These are phyloP conservation scores for Ochropleura leucogaster DNA, from an alignment of 2,888 invertebrate species.

Conservation along the genomic window DNA sequence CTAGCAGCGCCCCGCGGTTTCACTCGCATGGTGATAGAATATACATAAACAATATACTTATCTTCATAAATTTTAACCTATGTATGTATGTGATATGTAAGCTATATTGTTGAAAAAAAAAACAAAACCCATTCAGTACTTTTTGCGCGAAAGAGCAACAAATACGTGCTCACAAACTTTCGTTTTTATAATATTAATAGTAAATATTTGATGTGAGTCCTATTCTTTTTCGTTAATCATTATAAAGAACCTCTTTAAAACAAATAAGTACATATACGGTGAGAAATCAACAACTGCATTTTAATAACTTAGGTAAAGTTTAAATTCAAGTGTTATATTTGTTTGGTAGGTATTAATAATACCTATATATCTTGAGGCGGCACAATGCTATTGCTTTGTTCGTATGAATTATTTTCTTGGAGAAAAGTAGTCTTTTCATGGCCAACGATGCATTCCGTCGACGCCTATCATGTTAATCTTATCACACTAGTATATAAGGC, in stretches of 20 bases:
- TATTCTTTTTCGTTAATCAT: background rate
- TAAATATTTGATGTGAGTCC: background rate
- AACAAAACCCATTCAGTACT: too few relatives aligned
- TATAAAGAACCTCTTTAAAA: background rate
- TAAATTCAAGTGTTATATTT: background rate
- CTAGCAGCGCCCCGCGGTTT: too few relatives aligned
- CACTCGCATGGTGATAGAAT: too few relatives aligned
- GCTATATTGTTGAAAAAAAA: too few relatives aligned
- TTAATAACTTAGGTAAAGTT: background rate
- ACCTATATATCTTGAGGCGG: background rate
- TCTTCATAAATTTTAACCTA: too few relatives aligned
- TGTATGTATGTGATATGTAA: too few relatives aligned
- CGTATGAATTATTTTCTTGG: constrained; percentile 39
- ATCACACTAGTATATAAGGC: constrained; percentile 78
- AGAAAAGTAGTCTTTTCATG: constrained; percentile 59
- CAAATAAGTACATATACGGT: background rate
- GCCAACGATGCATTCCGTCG: constrained; percentile 47
- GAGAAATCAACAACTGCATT: background rate
- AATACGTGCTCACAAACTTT: background rate
- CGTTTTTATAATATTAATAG: background rate
- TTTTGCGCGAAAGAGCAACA: too few relatives aligned
- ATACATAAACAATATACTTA: too few relatives aligned
- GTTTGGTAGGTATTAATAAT: background rate
- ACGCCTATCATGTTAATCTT: constrained; percentile 68
- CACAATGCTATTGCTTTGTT: constrained; percentile 25